Percentiles rank a stretch among this genome's conserved stretches.
Evolutionary conservation across 2,888 invertebrate genomes (phyloP).

Genomic region (Arrhopalites spinosus): DNA sequence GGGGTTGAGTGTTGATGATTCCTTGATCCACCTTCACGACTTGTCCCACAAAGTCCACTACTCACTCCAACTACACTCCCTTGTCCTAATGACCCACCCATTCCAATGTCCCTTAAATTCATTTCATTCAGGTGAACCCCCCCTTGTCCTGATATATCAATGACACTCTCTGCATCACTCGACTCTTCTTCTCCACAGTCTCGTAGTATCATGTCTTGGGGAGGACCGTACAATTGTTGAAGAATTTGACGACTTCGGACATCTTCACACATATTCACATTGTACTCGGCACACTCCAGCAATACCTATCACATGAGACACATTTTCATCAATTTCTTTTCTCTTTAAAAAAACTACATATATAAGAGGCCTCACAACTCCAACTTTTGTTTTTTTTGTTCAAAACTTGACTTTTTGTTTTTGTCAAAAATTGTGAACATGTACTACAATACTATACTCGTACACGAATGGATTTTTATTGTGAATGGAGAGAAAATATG

Average conservation of each 20-base stretch:
- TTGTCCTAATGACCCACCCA: neutral
- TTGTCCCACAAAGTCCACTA: constrained; percentile 8
- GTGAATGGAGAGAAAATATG: no score
- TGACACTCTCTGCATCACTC: constrained; percentile 65
- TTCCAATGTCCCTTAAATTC: constrained; percentile 1
- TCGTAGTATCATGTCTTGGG: constrained; percentile 58
- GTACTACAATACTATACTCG: no score
- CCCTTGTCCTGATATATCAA: constrained; percentile 43
- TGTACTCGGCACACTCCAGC: constrained; percentile 59
- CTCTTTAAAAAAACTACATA: no score
- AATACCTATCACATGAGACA: constrained; percentile 51
- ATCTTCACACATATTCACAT: constrained; percentile 55
- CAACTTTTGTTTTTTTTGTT: no score
- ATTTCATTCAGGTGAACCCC: neutral
- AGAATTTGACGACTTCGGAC: constrained; percentile 57
- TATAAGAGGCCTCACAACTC: neutral
- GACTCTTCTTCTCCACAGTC: constrained; percentile 61
- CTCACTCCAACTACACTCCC: constrained; percentile 28
- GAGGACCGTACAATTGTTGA: constrained; percentile 57
- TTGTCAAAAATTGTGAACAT: no score
- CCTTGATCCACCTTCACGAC: neutral
- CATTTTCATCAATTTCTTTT: neutral
- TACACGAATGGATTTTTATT: no score
- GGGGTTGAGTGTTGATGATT: constrained; percentile 63
- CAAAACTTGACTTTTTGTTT: no score